Evolutionary conservation across 1,140 invertebrate genomes (phyloP).

Genomic region (Drosophila parabipectinata): DNA sequence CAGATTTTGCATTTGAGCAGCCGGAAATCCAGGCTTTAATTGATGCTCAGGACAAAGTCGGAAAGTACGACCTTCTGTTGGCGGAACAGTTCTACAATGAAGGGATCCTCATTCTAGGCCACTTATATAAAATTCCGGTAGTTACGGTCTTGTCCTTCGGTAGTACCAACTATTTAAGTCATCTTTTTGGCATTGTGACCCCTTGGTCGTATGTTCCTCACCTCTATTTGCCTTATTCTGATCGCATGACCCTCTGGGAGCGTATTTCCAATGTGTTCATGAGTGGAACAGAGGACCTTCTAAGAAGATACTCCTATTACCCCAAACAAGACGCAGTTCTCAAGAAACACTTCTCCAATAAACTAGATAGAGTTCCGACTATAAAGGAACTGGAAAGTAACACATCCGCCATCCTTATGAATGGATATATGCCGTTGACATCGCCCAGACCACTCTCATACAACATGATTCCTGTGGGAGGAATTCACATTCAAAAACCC

Average conservation of each 20-base stretch:
- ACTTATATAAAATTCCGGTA: slow-evolving; percentile 81
- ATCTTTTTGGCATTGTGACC: slow-evolving; percentile 64
- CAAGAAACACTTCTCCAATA: slow-evolving; percentile 62
- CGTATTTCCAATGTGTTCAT: slow-evolving; percentile 67
- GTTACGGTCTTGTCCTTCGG: slow-evolving; percentile 77
- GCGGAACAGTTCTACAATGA: slow-evolving; percentile 83
- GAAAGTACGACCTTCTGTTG: slow-evolving; percentile 84
- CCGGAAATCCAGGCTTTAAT: slow-evolving; percentile 78
- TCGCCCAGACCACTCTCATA: slow-evolving; percentile 83
- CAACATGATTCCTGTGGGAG: slow-evolving; percentile 85
- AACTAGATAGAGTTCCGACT: slow-evolving; percentile 62
- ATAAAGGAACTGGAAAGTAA: slow-evolving; percentile 85
- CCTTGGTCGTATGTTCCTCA: slow-evolving; percentile 82
- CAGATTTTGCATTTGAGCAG: slow-evolving; percentile 78
- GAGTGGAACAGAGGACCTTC: slow-evolving; percentile 44
- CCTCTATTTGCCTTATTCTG: slow-evolving; percentile 52
- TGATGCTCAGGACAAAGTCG: slow-evolving; percentile 62
- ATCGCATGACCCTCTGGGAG: slow-evolving; percentile 81
- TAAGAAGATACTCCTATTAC: slow-evolving; percentile 58
- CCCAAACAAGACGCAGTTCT: slow-evolving; percentile 71
- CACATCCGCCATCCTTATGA: slow-evolving; percentile 85
- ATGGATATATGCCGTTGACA: slow-evolving; percentile 84
- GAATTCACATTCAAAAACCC: slow-evolving; percentile 84
- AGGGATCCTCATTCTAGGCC: slow-evolving; percentile 77
- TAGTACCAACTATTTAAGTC: slow-evolving; percentile 68